Conservation (phyloP, 2,888 invertebrate species). For the Stenoptilia bipunctidactyla region DNA sequence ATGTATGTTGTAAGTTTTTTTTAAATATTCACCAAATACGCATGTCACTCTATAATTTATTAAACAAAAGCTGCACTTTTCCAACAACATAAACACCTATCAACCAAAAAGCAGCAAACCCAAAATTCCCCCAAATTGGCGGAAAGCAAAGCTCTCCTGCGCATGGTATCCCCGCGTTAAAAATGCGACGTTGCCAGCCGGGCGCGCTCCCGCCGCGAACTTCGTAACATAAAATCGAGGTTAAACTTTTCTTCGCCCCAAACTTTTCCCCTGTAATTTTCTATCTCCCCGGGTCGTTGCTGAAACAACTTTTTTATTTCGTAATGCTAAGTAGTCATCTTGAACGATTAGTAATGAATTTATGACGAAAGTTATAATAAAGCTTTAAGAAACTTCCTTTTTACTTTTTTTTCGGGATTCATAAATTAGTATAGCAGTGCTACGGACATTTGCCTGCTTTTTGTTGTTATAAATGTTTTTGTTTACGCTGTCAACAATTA, state of each 20-base stretch:
- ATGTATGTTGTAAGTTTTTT: too few relatives aligned
- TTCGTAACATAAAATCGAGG: constrained; percentile 38
- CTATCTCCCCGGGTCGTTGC: constrained; percentile 14
- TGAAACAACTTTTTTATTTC: neutral
- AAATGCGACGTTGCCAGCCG: constrained; percentile 59
- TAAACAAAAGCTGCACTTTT: too few relatives aligned
- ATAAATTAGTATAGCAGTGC: too few relatives aligned
- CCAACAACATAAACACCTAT: too few relatives aligned
- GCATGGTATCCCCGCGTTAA: constrained; percentile 29
- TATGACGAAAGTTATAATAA: neutral
- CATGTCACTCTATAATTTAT: too few relatives aligned
- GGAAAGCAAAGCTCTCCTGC: constrained; percentile 32
- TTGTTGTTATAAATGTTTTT: too few relatives aligned
- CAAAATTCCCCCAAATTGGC: constrained; percentile 23
- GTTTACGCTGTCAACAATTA: too few relatives aligned
- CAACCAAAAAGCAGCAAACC: too few relatives aligned
- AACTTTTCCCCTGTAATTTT: constrained; percentile 40
- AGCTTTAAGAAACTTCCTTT: neutral
- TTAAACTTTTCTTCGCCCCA: constrained; percentile 56
- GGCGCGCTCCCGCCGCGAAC: constrained; percentile 30
- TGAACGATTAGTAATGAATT: constrained; percentile 1
- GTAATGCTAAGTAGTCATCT: neutral
- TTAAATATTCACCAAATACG: too few relatives aligned
- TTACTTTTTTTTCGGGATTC: too few relatives aligned
- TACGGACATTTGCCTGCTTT: too few relatives aligned